These are phyloP conservation scores for Panopea generosa DNA, from an alignment of 2,888 invertebrate species.

Conservation along the genomic window DNA sequence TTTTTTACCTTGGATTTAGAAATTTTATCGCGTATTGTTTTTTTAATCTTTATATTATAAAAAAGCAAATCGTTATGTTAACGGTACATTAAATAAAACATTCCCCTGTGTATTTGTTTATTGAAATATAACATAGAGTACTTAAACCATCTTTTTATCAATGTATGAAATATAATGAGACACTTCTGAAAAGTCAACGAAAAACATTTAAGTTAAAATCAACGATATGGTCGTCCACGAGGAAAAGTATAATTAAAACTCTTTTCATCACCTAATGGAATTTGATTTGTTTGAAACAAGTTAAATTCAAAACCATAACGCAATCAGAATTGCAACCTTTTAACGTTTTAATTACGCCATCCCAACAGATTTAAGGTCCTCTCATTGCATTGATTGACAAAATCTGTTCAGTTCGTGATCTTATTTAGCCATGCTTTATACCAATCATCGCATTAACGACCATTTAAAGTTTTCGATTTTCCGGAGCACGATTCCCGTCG, in stretches of 20 bases:
- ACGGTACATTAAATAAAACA: no score
- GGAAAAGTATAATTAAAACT: conserved; percentile 35
- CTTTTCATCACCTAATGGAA: conserved; percentile 58
- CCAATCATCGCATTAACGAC: conserved; percentile 50
- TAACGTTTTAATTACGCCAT: conserved; percentile 58
- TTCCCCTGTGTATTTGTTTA: no score
- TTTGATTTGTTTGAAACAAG: conserved; percentile 47
- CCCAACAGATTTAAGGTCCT: conserved; percentile 40
- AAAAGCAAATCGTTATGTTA: no score
- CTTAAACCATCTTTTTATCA: no score
- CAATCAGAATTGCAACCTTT: conserved; percentile 53
- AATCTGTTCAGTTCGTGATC: conserved; percentile 28
- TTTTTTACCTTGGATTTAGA: no score
- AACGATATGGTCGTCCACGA: neutral
- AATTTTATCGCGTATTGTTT: no score
- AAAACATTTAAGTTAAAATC: no score
- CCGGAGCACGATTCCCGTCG: conserved; percentile 40
- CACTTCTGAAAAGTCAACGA: no score
- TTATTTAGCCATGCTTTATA: conserved; percentile 36
- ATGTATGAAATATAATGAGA: no score
- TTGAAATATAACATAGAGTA: no score
- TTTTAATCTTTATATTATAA: no score
- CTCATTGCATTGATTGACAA: conserved; percentile 27
- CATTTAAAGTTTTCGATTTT: conserved; percentile 64
- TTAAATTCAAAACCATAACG: conserved; percentile 39